Percentiles rank a stretch among this genome's conserved stretches.
phyloP scores from a whole-genome alignment of 2,888 invertebrate genomes.

The Acanthosepion pharaonis region DNA sequence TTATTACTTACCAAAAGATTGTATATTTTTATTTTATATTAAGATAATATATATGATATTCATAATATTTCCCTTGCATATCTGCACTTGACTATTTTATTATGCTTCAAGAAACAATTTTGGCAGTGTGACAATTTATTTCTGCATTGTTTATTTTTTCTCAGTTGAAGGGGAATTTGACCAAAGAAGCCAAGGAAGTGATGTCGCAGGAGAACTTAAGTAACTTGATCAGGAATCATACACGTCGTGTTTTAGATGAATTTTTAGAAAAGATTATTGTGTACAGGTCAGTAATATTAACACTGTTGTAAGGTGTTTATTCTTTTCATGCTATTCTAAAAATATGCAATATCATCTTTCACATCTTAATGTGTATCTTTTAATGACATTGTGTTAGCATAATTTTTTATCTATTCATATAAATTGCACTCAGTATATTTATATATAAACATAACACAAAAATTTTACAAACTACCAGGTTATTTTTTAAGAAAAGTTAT shows the following conservation, averaged over 20 bases:
- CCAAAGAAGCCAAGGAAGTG: slow-evolving; percentile 57
- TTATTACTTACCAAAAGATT: too few species aligned
- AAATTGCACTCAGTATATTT: too few species aligned
- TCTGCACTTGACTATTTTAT: background rate
- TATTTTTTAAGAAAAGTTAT: too few species aligned
- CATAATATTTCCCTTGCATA: background rate
- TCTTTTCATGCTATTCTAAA: background rate
- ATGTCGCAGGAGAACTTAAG: slow-evolving; percentile 60
- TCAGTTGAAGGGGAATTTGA: slow-evolving; percentile 58
- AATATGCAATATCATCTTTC: background rate
- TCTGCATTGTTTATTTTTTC: slow-evolving; percentile 38
- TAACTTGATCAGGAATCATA: slow-evolving; percentile 59
- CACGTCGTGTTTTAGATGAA: slow-evolving; percentile 58
- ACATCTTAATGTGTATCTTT: background rate
- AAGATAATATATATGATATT: too few species aligned
- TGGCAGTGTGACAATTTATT: background rate
- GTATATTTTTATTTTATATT: too few species aligned
- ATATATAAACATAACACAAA: too few species aligned
- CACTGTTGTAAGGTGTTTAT: background rate
- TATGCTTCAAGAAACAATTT: background rate
- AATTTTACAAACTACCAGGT: too few species aligned
- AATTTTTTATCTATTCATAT: background rate
- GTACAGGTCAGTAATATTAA: slow-evolving; percentile 58
- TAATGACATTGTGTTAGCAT: background rate
- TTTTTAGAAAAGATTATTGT: slow-evolving; percentile 60